Conservation (phyloP, 2,797 vertebrate species). For the Periophthalmus magnuspinnatus region DNA sequence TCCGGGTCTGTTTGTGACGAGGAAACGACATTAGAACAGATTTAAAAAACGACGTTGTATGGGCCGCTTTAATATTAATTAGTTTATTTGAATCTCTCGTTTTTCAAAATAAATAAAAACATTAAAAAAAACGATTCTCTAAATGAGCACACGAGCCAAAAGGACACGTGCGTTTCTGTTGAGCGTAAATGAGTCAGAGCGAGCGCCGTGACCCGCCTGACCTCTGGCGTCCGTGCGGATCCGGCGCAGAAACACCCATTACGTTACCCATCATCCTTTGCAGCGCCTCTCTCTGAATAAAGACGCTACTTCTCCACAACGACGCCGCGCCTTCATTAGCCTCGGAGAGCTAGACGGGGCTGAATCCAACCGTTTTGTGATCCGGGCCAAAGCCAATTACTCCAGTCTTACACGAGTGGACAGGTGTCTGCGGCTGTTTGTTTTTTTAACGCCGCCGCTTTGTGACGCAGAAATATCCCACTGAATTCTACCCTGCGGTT, state of each 20-base stretch:
- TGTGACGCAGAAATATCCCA: neutral
- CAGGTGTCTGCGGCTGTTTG: constrained; percentile 15
- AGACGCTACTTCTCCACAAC: constrained; percentile 32
- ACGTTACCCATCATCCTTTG: neutral
- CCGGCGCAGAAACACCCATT: neutral
- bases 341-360: constrained; percentile 28
- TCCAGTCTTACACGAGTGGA: constrained; percentile 15
- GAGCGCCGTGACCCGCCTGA: neutral
- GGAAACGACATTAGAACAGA: too few relatives aligned
- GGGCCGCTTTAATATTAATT: too few relatives aligned
- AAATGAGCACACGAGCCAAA: too few relatives aligned
- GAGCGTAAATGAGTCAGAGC: too few relatives aligned
- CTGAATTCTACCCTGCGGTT: too few relatives aligned
- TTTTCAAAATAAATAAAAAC: too few relatives aligned
- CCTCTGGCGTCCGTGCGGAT: constrained; percentile 30
- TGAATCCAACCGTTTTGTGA: constrained; percentile 18
- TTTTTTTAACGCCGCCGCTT: too few relatives aligned
- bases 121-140: too few relatives aligned
- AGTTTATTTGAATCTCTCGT: too few relatives aligned
- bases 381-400: neutral
- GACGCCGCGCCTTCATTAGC: constrained; percentile 44
- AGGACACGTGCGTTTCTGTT: too few relatives aligned
- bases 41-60: too few relatives aligned
- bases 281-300: constrained; percentile 23
- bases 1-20: too few relatives aligned